phyloP scores from a whole-genome alignment of 1,140 invertebrate genomes.

The Platyscapa corneri region DNA sequence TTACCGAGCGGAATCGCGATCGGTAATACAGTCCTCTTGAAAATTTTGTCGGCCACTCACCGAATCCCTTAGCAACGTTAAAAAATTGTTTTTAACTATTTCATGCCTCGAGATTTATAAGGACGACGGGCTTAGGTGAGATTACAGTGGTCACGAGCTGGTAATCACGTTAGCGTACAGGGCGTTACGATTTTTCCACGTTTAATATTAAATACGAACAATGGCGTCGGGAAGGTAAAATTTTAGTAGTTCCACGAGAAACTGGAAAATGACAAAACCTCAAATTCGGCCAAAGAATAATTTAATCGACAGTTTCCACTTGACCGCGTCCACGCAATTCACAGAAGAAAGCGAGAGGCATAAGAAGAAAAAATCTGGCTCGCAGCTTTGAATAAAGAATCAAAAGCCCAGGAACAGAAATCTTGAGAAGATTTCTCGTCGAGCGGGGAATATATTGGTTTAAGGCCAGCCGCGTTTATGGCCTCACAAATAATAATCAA shows the following conservation, averaged over 20 bases:
- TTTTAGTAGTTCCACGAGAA: slow-evolving; percentile 3
- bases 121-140: no score
- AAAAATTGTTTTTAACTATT: not conserved
- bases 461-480: slow-evolving; percentile 41
- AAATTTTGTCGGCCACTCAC: not conserved
- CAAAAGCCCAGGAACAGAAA: slow-evolving; percentile 7
- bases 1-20: no score
- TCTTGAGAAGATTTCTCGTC: not conserved
- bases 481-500: slow-evolving; percentile 43
- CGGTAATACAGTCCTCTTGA: not conserved
- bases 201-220: not conserved
- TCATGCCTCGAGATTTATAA: no score
- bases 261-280: slow-evolving; percentile 30
- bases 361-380: slow-evolving; percentile 8
- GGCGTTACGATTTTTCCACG: not conserved
- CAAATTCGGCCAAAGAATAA: slow-evolving; percentile 38
- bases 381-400: slow-evolving; percentile 33
- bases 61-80: not conserved
- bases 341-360: not conserved
- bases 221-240: not conserved
- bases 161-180: not conserved
- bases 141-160: not conserved
- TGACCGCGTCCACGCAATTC: not conserved
- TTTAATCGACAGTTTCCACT: slow-evolving; percentile 45
- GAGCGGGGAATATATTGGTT: slow-evolving; percentile 36